A percentile compares a stretch with the other conserved stretches of the same genome.
phyloP scores from a whole-genome alignment of 2,797 vertebrate genomes.

The Natrix natrix region DNA sequence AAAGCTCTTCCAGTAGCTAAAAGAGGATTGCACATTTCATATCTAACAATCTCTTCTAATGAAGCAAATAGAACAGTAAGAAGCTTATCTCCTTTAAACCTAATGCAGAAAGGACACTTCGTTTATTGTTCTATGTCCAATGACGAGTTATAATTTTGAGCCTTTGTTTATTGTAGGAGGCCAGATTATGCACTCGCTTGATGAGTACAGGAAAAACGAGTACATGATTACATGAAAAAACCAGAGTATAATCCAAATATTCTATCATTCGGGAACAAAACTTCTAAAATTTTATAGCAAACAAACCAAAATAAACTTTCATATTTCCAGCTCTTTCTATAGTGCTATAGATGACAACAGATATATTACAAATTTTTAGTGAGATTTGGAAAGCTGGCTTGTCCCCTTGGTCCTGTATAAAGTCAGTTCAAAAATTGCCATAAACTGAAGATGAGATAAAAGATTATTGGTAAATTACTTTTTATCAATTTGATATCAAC shows the following conservation, averaged over 20 bases:
- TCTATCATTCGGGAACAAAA: not conserved
- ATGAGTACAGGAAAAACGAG: not conserved
- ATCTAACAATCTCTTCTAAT: constrained; percentile 31
- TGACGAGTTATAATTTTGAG: constrained; percentile 8
- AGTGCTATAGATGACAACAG: not conserved
- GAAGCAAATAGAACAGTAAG: constrained; percentile 24
- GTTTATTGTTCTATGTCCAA: constrained; percentile 13
- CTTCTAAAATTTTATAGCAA: not conserved
- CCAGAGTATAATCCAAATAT: not conserved
- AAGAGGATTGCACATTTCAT: constrained; percentile 23
- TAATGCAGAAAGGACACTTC: constrained; percentile 17
- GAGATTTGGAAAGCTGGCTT: too few relatives aligned
- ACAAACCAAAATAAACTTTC: not conserved
- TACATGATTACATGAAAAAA: not conserved
- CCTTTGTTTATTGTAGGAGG: constrained; percentile 9
- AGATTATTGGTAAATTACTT: not conserved
- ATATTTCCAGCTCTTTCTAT: not conserved
- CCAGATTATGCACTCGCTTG: not conserved
- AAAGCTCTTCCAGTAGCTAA: constrained; percentile 34
- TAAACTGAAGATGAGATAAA: not conserved
- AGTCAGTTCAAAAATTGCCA: not conserved
- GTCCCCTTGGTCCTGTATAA: not conserved
- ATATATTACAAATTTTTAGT: not conserved
- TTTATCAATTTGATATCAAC: not conserved
- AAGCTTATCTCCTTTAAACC: constrained; percentile 26